These are phyloP conservation scores for Pocillopora verrucosa DNA, from an alignment of 64 coral and sea anemone species.

Conservation along the genomic window DNA sequence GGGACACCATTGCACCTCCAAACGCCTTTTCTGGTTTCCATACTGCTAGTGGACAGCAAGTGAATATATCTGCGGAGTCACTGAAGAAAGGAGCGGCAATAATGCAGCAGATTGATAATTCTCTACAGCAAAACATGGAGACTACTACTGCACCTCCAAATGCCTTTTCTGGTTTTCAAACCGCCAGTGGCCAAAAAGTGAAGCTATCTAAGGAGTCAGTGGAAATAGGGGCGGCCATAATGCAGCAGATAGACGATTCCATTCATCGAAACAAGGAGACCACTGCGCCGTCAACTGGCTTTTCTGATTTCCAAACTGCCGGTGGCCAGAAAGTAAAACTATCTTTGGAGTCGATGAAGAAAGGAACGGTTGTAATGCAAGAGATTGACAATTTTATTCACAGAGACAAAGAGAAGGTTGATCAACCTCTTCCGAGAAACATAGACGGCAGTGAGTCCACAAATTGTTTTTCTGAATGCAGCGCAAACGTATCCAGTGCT, in stretches of 20 bases:
- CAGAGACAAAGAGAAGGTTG: not conserved
- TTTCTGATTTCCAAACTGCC: too few relatives aligned
- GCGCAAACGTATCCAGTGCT: not conserved
- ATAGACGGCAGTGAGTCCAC: not conserved
- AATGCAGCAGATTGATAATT: constrained; percentile 21
- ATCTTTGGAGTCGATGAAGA: too few relatives aligned
- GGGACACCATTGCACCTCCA: not conserved
- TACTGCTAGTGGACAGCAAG: constrained; percentile 37
- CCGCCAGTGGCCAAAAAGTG: not conserved
- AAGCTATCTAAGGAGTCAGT: not conserved
- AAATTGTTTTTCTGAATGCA: not conserved
- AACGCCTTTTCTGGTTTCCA: constrained; percentile 23
- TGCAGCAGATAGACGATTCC: not conserved
- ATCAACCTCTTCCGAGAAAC: not conserved
- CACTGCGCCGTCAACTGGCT: not conserved
- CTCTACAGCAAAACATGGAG: not conserved
- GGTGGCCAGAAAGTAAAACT: too few relatives aligned
- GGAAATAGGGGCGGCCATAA: not conserved
- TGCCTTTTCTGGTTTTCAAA: not conserved
- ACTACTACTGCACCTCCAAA: not conserved
- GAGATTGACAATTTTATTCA: too few relatives aligned
- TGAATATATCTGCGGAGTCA: not conserved
- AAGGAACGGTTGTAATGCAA: too few relatives aligned
- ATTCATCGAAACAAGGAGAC: not conserved
- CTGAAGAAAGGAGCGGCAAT: constrained; percentile 27